phyloP scores from a whole-genome alignment of 2,797 vertebrate genomes.

The Sternarchorhynchus goeldii region DNA sequence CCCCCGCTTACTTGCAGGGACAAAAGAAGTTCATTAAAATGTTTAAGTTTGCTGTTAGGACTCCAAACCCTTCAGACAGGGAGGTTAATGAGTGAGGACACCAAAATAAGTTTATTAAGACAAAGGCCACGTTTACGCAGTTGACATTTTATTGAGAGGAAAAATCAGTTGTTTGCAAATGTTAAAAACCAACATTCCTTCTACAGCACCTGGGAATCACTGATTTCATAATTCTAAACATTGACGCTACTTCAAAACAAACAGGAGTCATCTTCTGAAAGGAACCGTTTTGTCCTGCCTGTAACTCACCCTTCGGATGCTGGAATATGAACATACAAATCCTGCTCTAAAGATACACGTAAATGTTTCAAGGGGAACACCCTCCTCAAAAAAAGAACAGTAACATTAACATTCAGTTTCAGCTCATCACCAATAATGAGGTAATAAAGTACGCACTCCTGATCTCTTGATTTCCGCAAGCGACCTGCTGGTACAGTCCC shows the following conservation, averaged over 20 bases:
- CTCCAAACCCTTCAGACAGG: not conserved
- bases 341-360: not conserved
- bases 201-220: not conserved
- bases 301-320: no score
- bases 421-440: not conserved
- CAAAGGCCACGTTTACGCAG: not conserved
- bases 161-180: not conserved
- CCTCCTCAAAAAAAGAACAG: not conserved
- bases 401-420: not conserved
- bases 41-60: no score
- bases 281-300: not conserved
- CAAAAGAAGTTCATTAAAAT: no score
- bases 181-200: constrained; percentile 27
- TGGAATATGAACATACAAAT: not conserved
- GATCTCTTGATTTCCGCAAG: not conserved
- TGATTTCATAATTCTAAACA: not conserved
- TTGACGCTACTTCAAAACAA: not conserved
- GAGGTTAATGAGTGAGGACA: not conserved
- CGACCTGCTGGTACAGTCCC: not conserved
- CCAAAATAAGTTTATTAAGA: not conserved
- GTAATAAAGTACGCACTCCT: constrained; percentile 7
- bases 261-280: not conserved
- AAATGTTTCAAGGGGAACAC: not conserved
- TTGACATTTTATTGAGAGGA: not conserved
- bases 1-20: no score